phyloP scores from a whole-genome alignment of 2,113 vertebrate species.

The Ageneiosus marmoratus region DNA sequence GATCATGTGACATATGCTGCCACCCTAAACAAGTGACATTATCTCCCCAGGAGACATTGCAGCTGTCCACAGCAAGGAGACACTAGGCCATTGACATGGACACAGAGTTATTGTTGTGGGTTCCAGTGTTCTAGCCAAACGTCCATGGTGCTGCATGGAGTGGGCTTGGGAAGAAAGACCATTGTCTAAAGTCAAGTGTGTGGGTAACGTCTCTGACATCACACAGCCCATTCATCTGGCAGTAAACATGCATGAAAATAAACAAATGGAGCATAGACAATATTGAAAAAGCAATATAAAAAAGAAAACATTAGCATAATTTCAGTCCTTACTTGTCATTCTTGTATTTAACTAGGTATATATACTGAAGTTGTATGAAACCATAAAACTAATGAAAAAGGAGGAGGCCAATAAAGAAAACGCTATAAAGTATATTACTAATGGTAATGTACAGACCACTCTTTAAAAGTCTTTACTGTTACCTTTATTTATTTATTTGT shows the following conservation, averaged over 20 bases:
- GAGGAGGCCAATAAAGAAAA: not conserved
- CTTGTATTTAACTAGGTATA: not conserved
- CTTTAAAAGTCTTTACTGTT: not conserved
- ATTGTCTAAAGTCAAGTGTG: slow-evolving; percentile 52
- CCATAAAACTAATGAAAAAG: not conserved
- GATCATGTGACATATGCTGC: not conserved
- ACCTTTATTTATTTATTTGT: not conserved
- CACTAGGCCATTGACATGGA: slow-evolving; percentile 44
- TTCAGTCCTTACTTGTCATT: not conserved
- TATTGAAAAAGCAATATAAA: not conserved
- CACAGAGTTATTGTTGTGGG: slow-evolving; percentile 53
- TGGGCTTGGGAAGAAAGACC: slow-evolving; percentile 48
- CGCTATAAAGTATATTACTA: not conserved
- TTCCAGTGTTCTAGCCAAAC: slow-evolving; percentile 49
- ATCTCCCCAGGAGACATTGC: slow-evolving; percentile 18
- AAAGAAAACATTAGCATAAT: not conserved
- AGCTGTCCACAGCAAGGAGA: slow-evolving; percentile 31
- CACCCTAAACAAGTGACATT: slow-evolving; percentile 26
- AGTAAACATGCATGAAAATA: slow-evolving; percentile 22
- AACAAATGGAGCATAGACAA: not conserved
- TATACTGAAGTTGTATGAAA: not conserved
- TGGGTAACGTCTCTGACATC: slow-evolving; percentile 59
- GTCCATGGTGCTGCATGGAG: slow-evolving; percentile 31
- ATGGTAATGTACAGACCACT: not conserved
- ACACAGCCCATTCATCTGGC: slow-evolving; percentile 47